phyloP scores from a whole-genome alignment of 2,888 invertebrate genomes.

The Allacma fusca region DNA sequence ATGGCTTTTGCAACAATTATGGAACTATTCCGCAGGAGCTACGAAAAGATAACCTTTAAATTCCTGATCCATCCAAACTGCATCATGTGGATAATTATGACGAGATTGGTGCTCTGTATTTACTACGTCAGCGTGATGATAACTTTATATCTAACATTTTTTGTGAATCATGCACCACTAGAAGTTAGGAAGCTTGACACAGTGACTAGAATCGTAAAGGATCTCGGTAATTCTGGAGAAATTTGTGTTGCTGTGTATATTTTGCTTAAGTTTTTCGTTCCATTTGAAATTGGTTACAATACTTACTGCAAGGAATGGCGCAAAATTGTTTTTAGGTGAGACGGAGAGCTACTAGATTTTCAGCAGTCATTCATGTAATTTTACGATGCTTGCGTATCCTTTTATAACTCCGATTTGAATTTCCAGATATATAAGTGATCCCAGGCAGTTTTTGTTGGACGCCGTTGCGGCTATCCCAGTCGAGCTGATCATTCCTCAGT shows the following conservation, averaged over 20 bases:
- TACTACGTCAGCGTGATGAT: conserved; percentile 10
- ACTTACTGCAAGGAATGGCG: conserved; percentile 34
- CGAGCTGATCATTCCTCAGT: not conserved
- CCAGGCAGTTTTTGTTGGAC: conserved; percentile 16
- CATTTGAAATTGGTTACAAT: conserved; percentile 46
- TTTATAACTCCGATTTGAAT: too few species aligned
- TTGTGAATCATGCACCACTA: not conserved
- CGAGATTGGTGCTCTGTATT: conserved; percentile 18
- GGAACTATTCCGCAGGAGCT: too few species aligned
- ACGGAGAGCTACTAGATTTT: too few species aligned
- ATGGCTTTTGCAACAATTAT: too few species aligned
- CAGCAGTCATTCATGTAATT: too few species aligned
- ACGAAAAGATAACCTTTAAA: conserved; percentile 15
- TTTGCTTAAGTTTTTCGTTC: conserved; percentile 46
- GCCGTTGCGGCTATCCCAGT: not conserved
- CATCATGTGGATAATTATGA: conserved; percentile 35
- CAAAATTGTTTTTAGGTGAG: conserved; percentile 31
- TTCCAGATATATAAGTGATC: conserved; percentile 28
- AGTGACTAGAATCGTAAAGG: not conserved
- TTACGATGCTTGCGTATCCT: too few species aligned
- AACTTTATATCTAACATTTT: conserved; percentile 11
- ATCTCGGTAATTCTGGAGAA: not conserved
- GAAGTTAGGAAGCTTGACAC: not conserved
- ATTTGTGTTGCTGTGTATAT: conserved; percentile 45
- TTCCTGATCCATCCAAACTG: conserved; percentile 56